Evolutionary conservation across 2,797 vertebrate species (phyloP).

Genomic region (Sebastes diploproa): DNA sequence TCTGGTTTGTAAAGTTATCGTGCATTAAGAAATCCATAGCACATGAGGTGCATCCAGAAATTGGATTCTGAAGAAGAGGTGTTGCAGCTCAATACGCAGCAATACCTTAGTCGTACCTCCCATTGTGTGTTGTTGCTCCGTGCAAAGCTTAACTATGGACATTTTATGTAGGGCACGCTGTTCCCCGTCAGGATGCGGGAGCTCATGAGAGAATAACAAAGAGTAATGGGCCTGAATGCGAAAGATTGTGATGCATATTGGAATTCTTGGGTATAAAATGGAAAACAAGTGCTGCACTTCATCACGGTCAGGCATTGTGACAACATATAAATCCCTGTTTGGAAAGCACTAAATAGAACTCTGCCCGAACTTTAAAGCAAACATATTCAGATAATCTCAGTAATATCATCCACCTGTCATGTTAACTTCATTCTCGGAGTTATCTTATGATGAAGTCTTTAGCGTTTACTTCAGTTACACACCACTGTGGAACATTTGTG

Average conservation of each 20-base stretch:
- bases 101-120: neutral
- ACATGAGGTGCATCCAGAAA: neutral
- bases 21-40: neutral
- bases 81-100: neutral
- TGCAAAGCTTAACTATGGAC: neutral
- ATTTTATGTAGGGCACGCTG: conserved; percentile 21
- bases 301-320: neutral
- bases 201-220: conserved; percentile 13
- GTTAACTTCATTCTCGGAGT: neutral
- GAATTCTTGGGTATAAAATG: neutral
- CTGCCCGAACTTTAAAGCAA: neutral
- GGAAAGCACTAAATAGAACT: neutral
- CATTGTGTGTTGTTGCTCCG: neutral
- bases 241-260: conserved; percentile 1
- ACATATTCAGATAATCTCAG: neutral
- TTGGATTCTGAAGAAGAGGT: neutral
- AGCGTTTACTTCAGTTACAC: neutral
- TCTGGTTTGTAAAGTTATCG: neutral
- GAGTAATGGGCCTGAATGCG: neutral
- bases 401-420: neutral
- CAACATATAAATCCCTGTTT: neutral
- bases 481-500: too few species aligned
- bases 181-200: neutral
- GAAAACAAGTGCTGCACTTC: neutral
- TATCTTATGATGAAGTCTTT: neutral